Conservation (phyloP, 2,888 invertebrate species). For the Bombylius major region DNA sequence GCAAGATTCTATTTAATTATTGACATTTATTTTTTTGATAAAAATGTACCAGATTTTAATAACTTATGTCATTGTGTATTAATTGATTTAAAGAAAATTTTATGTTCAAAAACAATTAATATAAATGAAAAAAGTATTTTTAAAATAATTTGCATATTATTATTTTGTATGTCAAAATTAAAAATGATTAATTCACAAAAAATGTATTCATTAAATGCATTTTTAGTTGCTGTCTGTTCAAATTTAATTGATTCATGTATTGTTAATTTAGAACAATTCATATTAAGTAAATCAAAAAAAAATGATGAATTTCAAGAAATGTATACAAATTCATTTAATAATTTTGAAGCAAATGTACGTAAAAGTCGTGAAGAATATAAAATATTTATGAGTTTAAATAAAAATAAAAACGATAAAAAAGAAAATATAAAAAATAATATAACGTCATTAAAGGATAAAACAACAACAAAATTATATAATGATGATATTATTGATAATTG, state of each 20-base stretch:
- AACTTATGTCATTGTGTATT: conserved; percentile 55
- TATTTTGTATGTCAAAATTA: conserved; percentile 68
- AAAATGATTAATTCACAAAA: conserved; percentile 62
- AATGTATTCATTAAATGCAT: conserved; percentile 70
- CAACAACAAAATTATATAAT: neutral
- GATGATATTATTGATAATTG: neutral
- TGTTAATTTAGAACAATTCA: conserved; percentile 36
- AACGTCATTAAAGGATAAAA: neutral
- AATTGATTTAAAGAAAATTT: conserved; percentile 59
- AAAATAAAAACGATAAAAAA: neutral
- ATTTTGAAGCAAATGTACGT: conserved; percentile 30
- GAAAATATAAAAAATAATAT: neutral
- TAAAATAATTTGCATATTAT: conserved; percentile 68
- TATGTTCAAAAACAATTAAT: conserved; percentile 49
- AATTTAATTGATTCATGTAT: conserved; percentile 40
- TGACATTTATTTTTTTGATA: conserved; percentile 39
- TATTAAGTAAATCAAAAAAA: conserved; percentile 28
- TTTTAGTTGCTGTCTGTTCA: conserved; percentile 65
- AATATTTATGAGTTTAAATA: neutral
- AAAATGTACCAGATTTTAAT: conserved; percentile 50
- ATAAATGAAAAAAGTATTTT: conserved; percentile 54
- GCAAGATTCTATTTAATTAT: conserved; percentile 39
- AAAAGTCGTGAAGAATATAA: conserved; percentile 33
- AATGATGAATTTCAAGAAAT: conserved; percentile 30
- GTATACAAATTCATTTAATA: conserved; percentile 28